Conservation (phyloP, 2,888 invertebrate species). For the Zaprionus obscuricornis region DNA sequence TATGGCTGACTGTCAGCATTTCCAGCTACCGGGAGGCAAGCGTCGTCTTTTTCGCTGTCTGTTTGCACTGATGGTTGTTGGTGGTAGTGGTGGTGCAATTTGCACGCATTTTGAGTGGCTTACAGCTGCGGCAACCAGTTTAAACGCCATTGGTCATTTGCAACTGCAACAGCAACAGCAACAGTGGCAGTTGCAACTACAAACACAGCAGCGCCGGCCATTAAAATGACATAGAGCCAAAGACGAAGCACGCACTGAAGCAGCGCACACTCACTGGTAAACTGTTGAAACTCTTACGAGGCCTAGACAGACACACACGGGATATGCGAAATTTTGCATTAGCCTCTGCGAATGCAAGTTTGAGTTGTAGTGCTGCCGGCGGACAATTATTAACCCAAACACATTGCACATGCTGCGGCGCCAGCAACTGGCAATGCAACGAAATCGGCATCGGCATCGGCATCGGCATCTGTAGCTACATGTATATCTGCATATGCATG, state of each 20-base stretch:
- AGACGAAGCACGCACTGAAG: conserved; percentile 48
- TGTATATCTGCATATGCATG: conserved; percentile 27
- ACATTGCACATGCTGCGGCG: conserved; percentile 48
- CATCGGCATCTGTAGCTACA: too few species aligned
- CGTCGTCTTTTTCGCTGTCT: too few species aligned
- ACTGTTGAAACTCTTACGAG: conserved; percentile 30
- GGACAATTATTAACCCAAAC: conserved; percentile 65
- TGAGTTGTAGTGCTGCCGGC: conserved; percentile 50
- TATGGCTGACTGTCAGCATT: conserved; percentile 58
- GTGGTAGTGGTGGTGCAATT: conserved; percentile 63
- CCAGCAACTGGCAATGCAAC: too few species aligned
- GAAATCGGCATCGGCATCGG: too few species aligned
- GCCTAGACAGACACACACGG: conserved; percentile 16
- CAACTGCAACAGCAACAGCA: conserved; percentile 32
- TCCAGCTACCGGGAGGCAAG: conserved; percentile 66
- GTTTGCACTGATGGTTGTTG: too few species aligned
- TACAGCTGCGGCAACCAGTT: conserved; percentile 73
- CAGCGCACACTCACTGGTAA: conserved; percentile 26
- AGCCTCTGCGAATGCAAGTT: conserved; percentile 26
- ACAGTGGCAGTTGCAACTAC: conserved; percentile 27
- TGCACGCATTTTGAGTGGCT: conserved; percentile 64
- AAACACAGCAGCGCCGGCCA: conserved; percentile 67
- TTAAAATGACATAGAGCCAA: conserved; percentile 73
- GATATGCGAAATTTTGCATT: conserved; percentile 19
- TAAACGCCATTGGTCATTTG: conserved; percentile 71